Conservation (phyloP, 2,113 vertebrate species). For the Elachura formosa region DNA sequence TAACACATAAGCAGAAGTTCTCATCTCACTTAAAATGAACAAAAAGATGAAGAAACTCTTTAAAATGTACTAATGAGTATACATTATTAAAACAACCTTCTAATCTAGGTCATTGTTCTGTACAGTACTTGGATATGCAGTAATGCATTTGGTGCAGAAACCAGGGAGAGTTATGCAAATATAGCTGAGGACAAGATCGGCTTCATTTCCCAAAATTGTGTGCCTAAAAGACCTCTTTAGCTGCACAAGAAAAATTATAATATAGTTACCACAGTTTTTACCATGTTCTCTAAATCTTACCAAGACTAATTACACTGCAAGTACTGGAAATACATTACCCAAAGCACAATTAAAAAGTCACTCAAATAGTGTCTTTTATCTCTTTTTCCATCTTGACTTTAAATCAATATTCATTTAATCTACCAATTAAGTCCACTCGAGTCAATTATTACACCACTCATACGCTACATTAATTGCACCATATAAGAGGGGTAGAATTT, state of each 20-base stretch:
- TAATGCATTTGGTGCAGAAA: background rate
- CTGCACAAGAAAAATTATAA: background rate
- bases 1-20: background rate
- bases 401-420: background rate
- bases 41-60: background rate
- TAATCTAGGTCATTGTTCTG: slow-evolving; percentile 29
- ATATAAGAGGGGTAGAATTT: background rate
- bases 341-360: background rate
- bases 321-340: background rate
- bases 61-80: background rate
- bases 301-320: background rate
- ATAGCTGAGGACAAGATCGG: background rate
- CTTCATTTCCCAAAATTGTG: background rate
- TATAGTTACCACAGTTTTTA: background rate
- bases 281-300: background rate
- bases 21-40: background rate
- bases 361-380: background rate
- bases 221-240: background rate
- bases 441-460: background rate
- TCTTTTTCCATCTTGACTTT: background rate
- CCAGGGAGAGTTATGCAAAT: background rate
- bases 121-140: background rate
- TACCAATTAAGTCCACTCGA: background rate
- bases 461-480: background rate
- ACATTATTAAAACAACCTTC: background rate